Evolutionary conservation across 2,888 invertebrate species (phyloP).

Genomic region (Serrognathus titanus): DNA sequence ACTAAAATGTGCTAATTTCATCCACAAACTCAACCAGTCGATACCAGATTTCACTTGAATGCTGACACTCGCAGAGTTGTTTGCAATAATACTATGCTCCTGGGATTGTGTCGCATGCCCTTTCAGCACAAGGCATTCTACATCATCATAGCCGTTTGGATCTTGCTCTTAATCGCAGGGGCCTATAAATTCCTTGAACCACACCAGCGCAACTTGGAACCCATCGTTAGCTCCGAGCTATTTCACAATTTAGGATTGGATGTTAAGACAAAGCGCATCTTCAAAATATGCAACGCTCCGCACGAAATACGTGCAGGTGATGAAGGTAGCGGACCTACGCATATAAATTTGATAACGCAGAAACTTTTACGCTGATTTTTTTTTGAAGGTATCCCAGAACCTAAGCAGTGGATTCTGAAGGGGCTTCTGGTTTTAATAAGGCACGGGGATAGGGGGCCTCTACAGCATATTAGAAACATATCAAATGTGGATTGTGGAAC

Average conservation of each 20-base stretch:
- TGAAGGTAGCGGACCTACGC: constrained; percentile 59
- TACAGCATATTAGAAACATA: constrained; percentile 77
- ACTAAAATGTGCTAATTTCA: no score
- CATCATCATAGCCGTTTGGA: constrained; percentile 77
- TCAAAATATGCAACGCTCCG: constrained; percentile 69
- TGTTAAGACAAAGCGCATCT: constrained; percentile 62
- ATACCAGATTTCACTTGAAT: no score
- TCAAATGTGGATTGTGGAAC: constrained; percentile 73
- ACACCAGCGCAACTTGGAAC: constrained; percentile 45
- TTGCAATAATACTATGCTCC: constrained; percentile 40
- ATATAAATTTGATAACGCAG: neutral
- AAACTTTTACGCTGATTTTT: neutral
- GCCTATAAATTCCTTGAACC: constrained; percentile 68
- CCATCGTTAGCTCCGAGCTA: constrained; percentile 34
- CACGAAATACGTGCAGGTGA: constrained; percentile 65
- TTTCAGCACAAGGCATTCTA: constrained; percentile 76
- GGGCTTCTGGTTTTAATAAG: constrained; percentile 74
- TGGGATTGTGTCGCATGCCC: constrained; percentile 58
- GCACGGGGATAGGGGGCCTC: constrained; percentile 87
- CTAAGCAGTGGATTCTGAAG: constrained; percentile 60
- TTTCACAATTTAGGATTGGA: constrained; percentile 55
- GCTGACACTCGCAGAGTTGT: no score
- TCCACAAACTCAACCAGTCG: no score
- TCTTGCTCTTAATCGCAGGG: constrained; percentile 72
- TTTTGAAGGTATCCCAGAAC: constrained; percentile 45